Percentiles rank a stretch among this genome's conserved stretches.
Evolutionary conservation across 2,888 invertebrate species (phyloP).

Genomic region (Parochlus steinenii): DNA sequence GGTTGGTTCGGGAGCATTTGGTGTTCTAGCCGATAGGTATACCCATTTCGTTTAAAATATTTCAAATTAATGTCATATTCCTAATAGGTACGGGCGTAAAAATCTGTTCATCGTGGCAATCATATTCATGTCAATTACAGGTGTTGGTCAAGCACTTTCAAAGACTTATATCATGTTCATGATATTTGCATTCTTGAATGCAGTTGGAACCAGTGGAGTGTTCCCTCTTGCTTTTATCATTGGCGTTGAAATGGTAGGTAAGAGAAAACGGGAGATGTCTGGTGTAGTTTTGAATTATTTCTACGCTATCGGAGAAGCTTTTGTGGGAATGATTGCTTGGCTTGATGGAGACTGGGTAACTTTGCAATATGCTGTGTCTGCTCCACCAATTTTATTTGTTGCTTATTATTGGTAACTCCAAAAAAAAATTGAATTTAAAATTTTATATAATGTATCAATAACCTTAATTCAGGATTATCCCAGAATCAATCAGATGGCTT

Average conservation of each 20-base stretch:
- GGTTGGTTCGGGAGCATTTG: constrained; percentile 39
- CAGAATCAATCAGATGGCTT: constrained; percentile 50
- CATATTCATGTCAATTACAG: constrained; percentile 38
- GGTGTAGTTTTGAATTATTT: constrained; percentile 45
- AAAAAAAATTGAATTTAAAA: constrained; percentile 2
- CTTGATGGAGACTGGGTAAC: constrained; percentile 40
- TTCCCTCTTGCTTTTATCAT: constrained; percentile 40
- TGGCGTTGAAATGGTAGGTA: constrained; percentile 49
- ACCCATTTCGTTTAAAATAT: constrained; percentile 3
- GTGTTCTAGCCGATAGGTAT: constrained; percentile 43
- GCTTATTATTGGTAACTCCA: constrained; percentile 37
- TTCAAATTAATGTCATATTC: constrained; percentile 4
- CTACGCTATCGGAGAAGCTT: constrained; percentile 45
- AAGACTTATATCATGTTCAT: constrained; percentile 36
- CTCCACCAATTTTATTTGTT: constrained; percentile 40
- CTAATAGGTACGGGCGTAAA: constrained; percentile 39
- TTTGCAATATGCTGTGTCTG: constrained; percentile 38
- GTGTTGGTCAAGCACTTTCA: constrained; percentile 36
- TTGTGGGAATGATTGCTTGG: constrained; percentile 41
- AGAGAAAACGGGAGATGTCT: constrained; percentile 40
- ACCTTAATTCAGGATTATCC: too few relatives aligned
- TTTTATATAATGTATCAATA: constrained; percentile 4
- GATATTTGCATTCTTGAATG: constrained; percentile 37
- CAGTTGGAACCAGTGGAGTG: constrained; percentile 42
- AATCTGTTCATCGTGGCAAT: constrained; percentile 38